A percentile compares a stretch with the other conserved stretches of the same genome.
These are phyloP conservation scores for Oegoconia quadripuncta DNA, from an alignment of 2,888 invertebrate species.

Conservation along the genomic window DNA sequence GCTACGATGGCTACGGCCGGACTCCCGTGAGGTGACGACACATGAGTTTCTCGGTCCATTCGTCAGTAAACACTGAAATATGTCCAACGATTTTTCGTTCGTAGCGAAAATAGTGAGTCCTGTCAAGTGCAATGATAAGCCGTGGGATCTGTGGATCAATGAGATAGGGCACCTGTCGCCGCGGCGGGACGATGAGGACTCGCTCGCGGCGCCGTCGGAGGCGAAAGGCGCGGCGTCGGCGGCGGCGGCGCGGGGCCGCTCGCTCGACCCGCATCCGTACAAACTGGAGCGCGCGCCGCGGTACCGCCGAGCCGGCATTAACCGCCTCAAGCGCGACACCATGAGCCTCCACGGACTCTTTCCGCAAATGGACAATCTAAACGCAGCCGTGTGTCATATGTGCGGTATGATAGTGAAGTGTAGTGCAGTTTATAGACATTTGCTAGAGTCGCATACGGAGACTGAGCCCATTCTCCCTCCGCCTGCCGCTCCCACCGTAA, in stretches of 20 bases:
- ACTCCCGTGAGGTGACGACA: slow-evolving; percentile 54
- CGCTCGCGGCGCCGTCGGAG: slow-evolving; percentile 50
- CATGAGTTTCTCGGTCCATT: slow-evolving; percentile 41
- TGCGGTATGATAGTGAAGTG: slow-evolving; percentile 89
- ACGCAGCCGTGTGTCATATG: slow-evolving; percentile 87
- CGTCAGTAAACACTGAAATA: slow-evolving; percentile 51
- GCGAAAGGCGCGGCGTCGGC: slow-evolving; percentile 45
- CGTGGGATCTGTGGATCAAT: slow-evolving; percentile 74
- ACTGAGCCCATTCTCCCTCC: slow-evolving; percentile 65
- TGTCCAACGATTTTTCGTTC: slow-evolving; percentile 68
- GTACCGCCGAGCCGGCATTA: slow-evolving; percentile 66
- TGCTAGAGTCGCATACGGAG: slow-evolving; percentile 78
- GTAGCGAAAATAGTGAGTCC: slow-evolving; percentile 67
- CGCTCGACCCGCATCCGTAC: slow-evolving; percentile 49
- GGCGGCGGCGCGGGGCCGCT: no score
- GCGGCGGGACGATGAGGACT: slow-evolving; percentile 56
- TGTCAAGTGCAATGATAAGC: slow-evolving; percentile 71
- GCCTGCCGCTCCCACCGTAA: slow-evolving; percentile 57
- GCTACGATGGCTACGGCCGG: slow-evolving; percentile 63
- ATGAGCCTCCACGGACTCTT: slow-evolving; percentile 88
- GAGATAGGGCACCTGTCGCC: slow-evolving; percentile 73
- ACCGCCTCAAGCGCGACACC: slow-evolving; percentile 77
- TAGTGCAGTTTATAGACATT: slow-evolving; percentile 86
- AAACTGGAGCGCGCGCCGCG: slow-evolving; percentile 45
- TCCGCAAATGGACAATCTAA: slow-evolving; percentile 87